Evolutionary conservation across 2,113 vertebrate species (phyloP).

Genomic region (Spermophilus dauricus): DNA sequence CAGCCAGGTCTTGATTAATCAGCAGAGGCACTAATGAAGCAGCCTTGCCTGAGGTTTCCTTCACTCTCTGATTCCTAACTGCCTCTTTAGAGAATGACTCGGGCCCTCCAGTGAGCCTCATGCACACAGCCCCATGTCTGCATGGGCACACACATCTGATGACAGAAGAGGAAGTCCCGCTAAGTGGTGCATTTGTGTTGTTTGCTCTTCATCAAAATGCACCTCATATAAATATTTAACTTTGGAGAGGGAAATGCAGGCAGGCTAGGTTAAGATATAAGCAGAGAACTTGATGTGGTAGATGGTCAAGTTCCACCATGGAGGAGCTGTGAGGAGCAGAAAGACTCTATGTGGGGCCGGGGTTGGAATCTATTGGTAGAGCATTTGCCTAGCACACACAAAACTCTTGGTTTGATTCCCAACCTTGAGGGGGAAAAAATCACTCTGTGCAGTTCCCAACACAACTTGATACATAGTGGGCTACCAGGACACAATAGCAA

Average conservation of each 20-base stretch:
- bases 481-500: neutral
- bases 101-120: conserved; percentile 19
- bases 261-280: neutral
- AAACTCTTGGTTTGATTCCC: neutral
- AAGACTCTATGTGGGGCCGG: neutral
- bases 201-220: neutral
- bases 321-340: neutral
- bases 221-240: conserved; percentile 55
- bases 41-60: conserved; percentile 68
- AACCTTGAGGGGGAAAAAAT: neutral
- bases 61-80: conserved; percentile 76
- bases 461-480: neutral
- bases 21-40: conserved; percentile 81
- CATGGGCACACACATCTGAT: conserved; percentile 33
- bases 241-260: neutral
- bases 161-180: conserved; percentile 31
- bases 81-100: conserved; percentile 70
- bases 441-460: neutral
- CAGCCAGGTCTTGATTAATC: conserved; percentile 82
- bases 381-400: neutral
- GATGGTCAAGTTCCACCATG: neutral
- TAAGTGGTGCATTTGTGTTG: neutral
- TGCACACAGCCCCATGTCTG: neutral
- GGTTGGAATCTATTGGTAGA: neutral
- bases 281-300: neutral